phyloP scores from a whole-genome alignment of 2,113 vertebrate genomes.

The Caracal caracal region DNA sequence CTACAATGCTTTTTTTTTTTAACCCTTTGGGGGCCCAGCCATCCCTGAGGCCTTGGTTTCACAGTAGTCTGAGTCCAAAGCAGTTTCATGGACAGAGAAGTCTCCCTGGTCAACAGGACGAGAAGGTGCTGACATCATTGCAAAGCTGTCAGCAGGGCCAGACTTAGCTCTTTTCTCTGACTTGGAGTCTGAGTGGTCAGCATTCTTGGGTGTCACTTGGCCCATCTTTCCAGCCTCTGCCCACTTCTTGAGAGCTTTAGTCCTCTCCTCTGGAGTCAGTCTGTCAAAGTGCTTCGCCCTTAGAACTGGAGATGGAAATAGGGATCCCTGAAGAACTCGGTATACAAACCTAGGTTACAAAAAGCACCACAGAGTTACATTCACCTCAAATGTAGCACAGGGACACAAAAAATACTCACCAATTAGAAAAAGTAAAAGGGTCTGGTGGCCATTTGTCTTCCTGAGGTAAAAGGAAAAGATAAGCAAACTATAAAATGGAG shows the following conservation, averaged over 20 bases:
- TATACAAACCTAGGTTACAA: conserved; percentile 86
- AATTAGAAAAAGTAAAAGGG: background rate
- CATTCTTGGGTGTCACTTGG: background rate
- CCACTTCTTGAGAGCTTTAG: conserved; percentile 80
- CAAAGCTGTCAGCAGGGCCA: background rate
- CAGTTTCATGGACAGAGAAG: background rate
- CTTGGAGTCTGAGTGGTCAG: background rate
- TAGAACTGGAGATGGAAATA: conserved; percentile 82
- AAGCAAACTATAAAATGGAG: background rate
- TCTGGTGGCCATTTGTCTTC: background rate
- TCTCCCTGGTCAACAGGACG: background rate
- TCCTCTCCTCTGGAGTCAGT: conserved; percentile 69
- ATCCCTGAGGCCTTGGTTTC: background rate
- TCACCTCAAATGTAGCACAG: background rate
- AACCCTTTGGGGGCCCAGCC: background rate
- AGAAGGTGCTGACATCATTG: conserved; percentile 17
- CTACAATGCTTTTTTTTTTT: background rate
- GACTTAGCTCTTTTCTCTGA: background rate
- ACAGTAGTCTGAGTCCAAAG: conserved; percentile 4
- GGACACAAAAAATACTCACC: background rate
- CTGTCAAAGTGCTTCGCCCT: conserved; percentile 84
- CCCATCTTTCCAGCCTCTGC: conserved; percentile 51
- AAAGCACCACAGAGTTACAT: conserved; percentile 21
- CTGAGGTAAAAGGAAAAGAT: background rate
- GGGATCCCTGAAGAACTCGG: conserved; percentile 86